Evolutionary conservation across 2,113 vertebrate species (phyloP).

Genomic region (Pheucticus melanocephalus): DNA sequence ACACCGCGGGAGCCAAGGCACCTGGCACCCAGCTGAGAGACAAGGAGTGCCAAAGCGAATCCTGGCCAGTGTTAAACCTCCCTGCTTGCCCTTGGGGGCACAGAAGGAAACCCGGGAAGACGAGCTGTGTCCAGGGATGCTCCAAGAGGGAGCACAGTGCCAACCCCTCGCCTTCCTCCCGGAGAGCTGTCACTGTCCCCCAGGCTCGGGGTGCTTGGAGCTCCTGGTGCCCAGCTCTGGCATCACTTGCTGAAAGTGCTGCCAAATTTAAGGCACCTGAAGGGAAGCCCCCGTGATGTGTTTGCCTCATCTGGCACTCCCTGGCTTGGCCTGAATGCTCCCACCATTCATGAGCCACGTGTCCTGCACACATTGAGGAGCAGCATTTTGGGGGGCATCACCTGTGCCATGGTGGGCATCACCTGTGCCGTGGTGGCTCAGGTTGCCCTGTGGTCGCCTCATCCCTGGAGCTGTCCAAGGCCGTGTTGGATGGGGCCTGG

Average conservation of each 20-base stretch:
- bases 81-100: neutral
- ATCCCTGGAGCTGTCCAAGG: neutral
- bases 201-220: neutral
- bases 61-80: neutral
- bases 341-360: rapidly evolving
- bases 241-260: rapidly evolving
- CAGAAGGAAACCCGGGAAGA: neutral
- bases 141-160: neutral
- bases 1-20: rapidly evolving
- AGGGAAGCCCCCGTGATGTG: rapidly evolving
- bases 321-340: rapidly evolving
- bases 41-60: neutral
- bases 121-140: neutral
- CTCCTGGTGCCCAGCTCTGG: neutral
- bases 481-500: neutral
- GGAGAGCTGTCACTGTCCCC: neutral
- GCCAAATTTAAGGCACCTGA: neutral
- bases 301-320: neutral
- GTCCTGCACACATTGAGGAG: neutral
- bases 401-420: neutral
- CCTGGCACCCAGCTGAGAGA: neutral
- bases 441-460: neutral
- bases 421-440: neutral
- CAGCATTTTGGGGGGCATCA: neutral
- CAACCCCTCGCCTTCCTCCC: rapidly evolving